These are phyloP conservation scores for Drosophila pseudotakahashii DNA, from an alignment of 2,888 invertebrate genomes.

Conservation along the genomic window DNA sequence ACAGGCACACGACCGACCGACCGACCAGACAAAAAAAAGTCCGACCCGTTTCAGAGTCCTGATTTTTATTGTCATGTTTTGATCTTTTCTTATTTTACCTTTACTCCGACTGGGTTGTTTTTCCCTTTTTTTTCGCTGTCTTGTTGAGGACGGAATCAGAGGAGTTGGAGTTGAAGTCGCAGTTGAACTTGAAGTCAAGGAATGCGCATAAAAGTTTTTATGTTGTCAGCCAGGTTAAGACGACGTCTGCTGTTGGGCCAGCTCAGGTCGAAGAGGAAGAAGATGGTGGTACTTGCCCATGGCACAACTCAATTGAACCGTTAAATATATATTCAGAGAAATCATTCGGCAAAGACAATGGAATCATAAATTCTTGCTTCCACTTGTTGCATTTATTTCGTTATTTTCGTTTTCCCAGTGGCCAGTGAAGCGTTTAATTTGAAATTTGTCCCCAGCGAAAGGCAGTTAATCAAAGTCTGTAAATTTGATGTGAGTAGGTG, in stretches of 20 bases:
- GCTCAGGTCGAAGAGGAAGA: slow-evolving; percentile 20
- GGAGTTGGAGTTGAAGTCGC: slow-evolving; percentile 22
- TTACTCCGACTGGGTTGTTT: slow-evolving; percentile 4
- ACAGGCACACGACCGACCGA: slow-evolving; percentile 70
- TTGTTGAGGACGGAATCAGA: slow-evolving; percentile 18
- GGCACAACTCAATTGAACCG: slow-evolving; percentile 44
- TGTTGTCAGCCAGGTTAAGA: slow-evolving; percentile 59
- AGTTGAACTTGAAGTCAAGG: slow-evolving; percentile 56
- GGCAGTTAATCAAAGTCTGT: slow-evolving; percentile 57
- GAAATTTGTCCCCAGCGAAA: slow-evolving; percentile 60
- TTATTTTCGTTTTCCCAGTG: slow-evolving; percentile 39
- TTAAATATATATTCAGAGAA: slow-evolving; percentile 37
- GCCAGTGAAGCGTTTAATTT: slow-evolving; percentile 66
- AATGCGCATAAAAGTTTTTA: slow-evolving; percentile 77
- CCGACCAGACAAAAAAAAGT: slow-evolving; percentile 10
- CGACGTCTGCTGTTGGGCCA: slow-evolving; percentile 18
- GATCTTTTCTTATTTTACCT: slow-evolving; percentile 62
- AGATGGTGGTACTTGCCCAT: slow-evolving; percentile 15
- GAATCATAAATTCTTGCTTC: slow-evolving; percentile 47
- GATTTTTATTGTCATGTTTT: slow-evolving; percentile 80
- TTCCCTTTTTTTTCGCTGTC: slow-evolving; percentile 16
- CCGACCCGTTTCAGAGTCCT: slow-evolving; percentile 76
- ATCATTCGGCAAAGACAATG: slow-evolving; percentile 40
- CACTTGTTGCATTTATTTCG: slow-evolving; percentile 20
- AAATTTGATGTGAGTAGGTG: slow-evolving; percentile 49